These are phyloP conservation scores for Odontocerum albicorne DNA, from an alignment of 2,888 invertebrate genomes.

Conservation along the genomic window DNA sequence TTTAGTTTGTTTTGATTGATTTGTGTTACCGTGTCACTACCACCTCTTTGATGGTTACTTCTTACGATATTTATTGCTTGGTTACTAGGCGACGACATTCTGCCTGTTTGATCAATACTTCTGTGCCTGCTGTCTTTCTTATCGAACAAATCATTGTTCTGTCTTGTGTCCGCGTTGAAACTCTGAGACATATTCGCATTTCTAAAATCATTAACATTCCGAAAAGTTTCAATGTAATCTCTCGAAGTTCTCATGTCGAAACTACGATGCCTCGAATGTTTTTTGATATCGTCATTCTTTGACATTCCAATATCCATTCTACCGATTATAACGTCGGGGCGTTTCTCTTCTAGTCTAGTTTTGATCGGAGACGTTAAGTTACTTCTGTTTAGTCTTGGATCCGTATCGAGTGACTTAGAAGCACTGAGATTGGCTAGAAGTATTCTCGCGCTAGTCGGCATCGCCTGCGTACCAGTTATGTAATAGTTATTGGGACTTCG, in stretches of 20 bases:
- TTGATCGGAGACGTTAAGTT: conserved; percentile 51
- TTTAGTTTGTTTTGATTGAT: conserved; percentile 47
- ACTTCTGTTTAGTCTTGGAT: conserved; percentile 39
- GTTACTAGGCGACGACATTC: conserved; percentile 43
- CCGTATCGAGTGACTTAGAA: conserved; percentile 49
- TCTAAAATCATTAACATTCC: conserved; percentile 37
- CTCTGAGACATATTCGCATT: conserved; percentile 19
- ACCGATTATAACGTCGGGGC: conserved; percentile 12
- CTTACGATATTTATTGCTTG: conserved; percentile 39
- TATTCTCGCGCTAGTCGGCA: conserved; percentile 47
- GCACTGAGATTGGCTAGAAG: conserved; percentile 45
- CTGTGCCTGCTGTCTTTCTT: conserved; percentile 43
- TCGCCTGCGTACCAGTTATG: conserved; percentile 45
- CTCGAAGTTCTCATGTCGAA: conserved; percentile 52
- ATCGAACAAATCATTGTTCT: neutral
- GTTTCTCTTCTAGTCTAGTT: conserved; percentile 28
- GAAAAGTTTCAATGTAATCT: conserved; percentile 50
- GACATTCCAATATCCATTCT: neutral
- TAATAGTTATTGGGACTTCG: conserved; percentile 54
- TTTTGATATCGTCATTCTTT: conserved; percentile 48
- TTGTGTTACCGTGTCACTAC: conserved; percentile 45
- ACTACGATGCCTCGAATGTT: conserved; percentile 58
- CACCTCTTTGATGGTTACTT: conserved; percentile 42
- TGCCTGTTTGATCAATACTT: conserved; percentile 51
- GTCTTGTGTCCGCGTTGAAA: conserved; percentile 5